Evolutionary conservation across 2,888 invertebrate genomes (phyloP), one percentile per base, ranked within the genome.

Genomic region (Odontocerum albicorne): DNA sequence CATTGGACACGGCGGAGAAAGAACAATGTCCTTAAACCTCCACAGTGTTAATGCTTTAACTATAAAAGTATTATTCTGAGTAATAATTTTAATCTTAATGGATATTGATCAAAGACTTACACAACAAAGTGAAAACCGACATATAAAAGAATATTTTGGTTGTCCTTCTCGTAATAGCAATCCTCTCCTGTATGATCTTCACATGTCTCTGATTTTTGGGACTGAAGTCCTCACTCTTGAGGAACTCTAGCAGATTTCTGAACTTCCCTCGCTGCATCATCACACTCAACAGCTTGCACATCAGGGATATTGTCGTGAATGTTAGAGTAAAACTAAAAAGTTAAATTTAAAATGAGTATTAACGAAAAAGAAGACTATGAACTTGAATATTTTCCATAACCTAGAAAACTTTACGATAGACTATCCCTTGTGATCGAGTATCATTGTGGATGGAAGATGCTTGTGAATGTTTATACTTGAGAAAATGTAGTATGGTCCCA

Each of bases 261-360:
- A 54, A 49, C 21, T 54, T 45, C 12, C 12, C 3, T 27, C 21
- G 20, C 8, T 54, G 43, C 15, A 50, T 6, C 3, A 49, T 22
- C 27, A 54, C 27, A 42, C 20, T 54, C 1, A 54, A 16, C 2
- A 50, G 22, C 33, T 58, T 54, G 22, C 32, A 50, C 32, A 57
- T 33, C 19, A 53, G 27, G 10, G 57, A 49, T 13, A 54, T 6
- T n/a, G 50, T 54, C 6, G 57, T 58, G 27, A 54, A 43, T 45
- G 49, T 49, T 7, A 58, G 40, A 3, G 39, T 42, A 2, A 46
- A 50, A 16, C 57, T 58, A 17, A 20, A 42, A 42, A 33, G 36
- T 38, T 12, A 31, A 36, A 20, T 20, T 1, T 16, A 21, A 17
- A 19, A 19, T 22, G 38, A 22, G 15, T 20, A 13, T 38, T 13